Percentiles rank a stretch among this genome's conserved stretches.
These are phyloP conservation scores for Hedya salicella DNA, from an alignment of 2,888 invertebrate genomes.

Conservation along the genomic window DNA sequence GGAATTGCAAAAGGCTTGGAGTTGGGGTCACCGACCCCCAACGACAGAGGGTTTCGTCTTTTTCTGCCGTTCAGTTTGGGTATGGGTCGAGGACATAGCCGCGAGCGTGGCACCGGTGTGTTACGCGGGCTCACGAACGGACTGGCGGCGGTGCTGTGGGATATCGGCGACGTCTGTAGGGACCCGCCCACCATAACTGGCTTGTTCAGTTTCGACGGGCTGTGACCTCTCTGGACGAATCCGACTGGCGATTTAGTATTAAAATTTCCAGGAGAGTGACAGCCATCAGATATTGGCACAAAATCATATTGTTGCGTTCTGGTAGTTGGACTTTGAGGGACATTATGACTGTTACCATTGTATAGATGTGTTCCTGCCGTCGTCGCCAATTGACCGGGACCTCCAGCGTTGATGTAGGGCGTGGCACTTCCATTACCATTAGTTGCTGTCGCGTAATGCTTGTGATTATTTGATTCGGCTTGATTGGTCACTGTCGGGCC, in stretches of 20 bases:
- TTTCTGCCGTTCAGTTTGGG: constrained; percentile 75
- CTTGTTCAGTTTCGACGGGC: constrained; percentile 72
- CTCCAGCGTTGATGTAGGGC: constrained; percentile 57
- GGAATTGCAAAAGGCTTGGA: constrained; percentile 76
- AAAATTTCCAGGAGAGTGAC: constrained; percentile 86
- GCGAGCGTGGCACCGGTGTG: constrained; percentile 89
- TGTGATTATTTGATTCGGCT: constrained; percentile 54
- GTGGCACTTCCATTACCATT: constrained; percentile 65
- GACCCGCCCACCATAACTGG: constrained; percentile 72
- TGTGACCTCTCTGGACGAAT: constrained; percentile 69
- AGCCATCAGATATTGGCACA: constrained; percentile 93
- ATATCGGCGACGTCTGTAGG: constrained; percentile 77
- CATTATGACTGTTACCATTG: constrained; percentile 75
- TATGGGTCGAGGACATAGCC: constrained; percentile 83
- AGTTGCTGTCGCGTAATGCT: constrained; percentile 59
- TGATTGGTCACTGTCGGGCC: constrained; percentile 57
- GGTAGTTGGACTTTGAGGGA: constrained; percentile 91
- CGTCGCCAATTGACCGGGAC: constrained; percentile 57
- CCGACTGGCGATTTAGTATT: constrained; percentile 76
- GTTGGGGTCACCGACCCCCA: constrained; percentile 66
- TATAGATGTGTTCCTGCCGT: constrained; percentile 62
- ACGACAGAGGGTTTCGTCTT: constrained; percentile 67
- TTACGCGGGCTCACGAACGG: constrained; percentile 93
- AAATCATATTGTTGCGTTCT: constrained; percentile 93
- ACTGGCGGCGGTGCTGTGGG: constrained; percentile 89